Evolutionary conservation across 2,888 invertebrate genomes (phyloP).

Genomic region (Nesidiocoris tenuis): DNA sequence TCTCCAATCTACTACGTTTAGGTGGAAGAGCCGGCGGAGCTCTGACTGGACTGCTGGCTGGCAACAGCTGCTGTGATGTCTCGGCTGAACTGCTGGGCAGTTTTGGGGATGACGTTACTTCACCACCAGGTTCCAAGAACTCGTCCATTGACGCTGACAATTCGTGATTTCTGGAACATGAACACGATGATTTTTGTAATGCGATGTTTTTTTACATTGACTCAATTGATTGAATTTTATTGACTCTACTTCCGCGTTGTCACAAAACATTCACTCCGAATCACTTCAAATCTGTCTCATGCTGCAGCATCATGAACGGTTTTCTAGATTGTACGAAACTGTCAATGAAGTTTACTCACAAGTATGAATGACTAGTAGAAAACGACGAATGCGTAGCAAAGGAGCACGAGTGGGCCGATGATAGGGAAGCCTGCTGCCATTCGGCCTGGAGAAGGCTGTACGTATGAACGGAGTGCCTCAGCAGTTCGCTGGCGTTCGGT

Average conservation of each 20-base stretch:
- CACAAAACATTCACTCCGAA: too few species aligned
- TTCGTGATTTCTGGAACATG: slow-evolving; percentile 32
- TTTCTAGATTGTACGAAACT: too few species aligned
- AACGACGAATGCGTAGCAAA: slow-evolving; percentile 55
- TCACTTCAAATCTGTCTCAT: too few species aligned
- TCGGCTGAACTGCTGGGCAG: slow-evolving; percentile 17
- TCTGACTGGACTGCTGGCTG: slow-evolving; percentile 3
- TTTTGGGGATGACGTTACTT: neutral
- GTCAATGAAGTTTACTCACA: too few species aligned
- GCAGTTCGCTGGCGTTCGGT: slow-evolving; percentile 68
- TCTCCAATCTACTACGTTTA: slow-evolving; percentile 57
- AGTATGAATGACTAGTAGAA: slow-evolving; percentile 48
- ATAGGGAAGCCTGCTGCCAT: slow-evolving; percentile 56
- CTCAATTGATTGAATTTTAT: too few species aligned
- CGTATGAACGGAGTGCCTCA: slow-evolving; percentile 84
- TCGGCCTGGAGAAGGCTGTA: slow-evolving; percentile 60
- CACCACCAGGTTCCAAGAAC: slow-evolving; percentile 22
- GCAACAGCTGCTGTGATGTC: neutral
- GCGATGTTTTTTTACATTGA: too few species aligned
- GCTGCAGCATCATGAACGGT: too few species aligned
- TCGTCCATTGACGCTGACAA: slow-evolving; percentile 34
- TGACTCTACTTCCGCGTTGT: too few species aligned
- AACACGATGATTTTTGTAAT: neutral
- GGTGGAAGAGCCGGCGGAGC: slow-evolving; percentile 64
- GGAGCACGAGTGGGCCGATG: slow-evolving; percentile 63